Percentiles rank a stretch among this genome's conserved stretches.
These are phyloP conservation scores for Grallaria varia DNA, from an alignment of 2,113 vertebrate species.

Conservation along the genomic window DNA sequence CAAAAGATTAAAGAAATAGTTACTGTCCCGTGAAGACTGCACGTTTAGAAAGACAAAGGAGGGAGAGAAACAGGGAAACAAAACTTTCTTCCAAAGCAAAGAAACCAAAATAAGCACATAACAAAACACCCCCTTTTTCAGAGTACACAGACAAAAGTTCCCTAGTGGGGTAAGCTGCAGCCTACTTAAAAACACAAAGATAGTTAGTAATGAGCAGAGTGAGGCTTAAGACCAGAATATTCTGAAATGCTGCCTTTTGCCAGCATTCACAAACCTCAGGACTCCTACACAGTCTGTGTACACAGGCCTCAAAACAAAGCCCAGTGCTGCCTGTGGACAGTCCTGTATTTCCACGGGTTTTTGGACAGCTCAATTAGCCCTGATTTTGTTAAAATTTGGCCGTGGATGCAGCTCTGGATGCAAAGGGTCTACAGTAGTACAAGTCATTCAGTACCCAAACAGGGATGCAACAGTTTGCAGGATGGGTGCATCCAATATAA, in stretches of 20 bases:
- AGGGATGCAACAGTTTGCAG: background rate
- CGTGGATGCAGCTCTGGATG: background rate
- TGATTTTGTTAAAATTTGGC: background rate
- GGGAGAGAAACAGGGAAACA: background rate
- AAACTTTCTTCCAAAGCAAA: conserved; percentile 41
- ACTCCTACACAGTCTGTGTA: background rate
- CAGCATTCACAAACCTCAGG: background rate
- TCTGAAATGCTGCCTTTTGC: background rate
- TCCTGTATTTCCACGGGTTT: background rate
- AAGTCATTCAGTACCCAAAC: background rate
- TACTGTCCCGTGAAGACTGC: conserved; percentile 7
- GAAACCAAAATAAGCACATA: conserved; percentile 34
- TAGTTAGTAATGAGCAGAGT: conserved; percentile 9
- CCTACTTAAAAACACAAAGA: conserved; percentile 24
- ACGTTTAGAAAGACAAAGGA: conserved; percentile 6
- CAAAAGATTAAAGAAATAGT: conserved; percentile 48
- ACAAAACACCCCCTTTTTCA: conserved; percentile 24
- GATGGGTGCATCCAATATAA: background rate
- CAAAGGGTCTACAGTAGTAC: background rate
- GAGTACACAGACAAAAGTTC: background rate
- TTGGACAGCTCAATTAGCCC: background rate
- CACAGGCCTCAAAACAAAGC: background rate
- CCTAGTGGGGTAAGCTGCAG: background rate
- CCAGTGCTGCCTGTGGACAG: background rate
- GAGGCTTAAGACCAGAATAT: conserved; percentile 20